Evolutionary conservation across 1,140 invertebrate genomes (phyloP).

Genomic region (Ceratitis capitata): DNA sequence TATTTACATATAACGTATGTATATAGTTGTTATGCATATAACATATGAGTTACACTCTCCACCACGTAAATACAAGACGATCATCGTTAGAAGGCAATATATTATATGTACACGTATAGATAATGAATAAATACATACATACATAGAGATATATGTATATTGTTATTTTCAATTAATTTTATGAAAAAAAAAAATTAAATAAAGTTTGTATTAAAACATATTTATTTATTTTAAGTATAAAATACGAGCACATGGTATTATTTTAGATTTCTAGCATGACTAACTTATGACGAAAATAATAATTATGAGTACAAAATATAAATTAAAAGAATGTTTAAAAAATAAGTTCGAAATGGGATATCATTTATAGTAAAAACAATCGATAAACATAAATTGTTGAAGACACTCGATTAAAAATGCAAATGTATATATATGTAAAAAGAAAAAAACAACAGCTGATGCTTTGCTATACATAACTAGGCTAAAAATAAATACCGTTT

Average conservation of each 20-base stretch:
- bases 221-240: not conserved
- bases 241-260: too few species aligned
- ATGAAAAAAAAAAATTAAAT: not conserved
- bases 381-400: too few species aligned
- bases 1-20: too few species aligned
- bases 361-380: too few species aligned
- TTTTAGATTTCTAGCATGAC: not conserved
- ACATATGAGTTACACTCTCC: conserved; percentile 43
- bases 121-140: not conserved
- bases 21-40: not conserved
- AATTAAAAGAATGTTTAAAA: not conserved
- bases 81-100: too few species aligned
- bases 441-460: not conserved
- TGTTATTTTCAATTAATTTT: too few species aligned
- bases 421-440: not conserved
- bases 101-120: too few species aligned
- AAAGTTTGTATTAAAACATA: not conserved
- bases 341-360: too few species aligned
- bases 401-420: too few species aligned
- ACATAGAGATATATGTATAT: not conserved
- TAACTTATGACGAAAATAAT: not conserved
- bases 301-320: conserved; percentile 6
- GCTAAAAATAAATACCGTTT: too few species aligned
- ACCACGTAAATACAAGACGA: too few species aligned
- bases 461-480: not conserved